These are phyloP conservation scores for Paralichthys olivaceus DNA, from an alignment of 2,113 vertebrate genomes.

Conservation along the genomic window DNA sequence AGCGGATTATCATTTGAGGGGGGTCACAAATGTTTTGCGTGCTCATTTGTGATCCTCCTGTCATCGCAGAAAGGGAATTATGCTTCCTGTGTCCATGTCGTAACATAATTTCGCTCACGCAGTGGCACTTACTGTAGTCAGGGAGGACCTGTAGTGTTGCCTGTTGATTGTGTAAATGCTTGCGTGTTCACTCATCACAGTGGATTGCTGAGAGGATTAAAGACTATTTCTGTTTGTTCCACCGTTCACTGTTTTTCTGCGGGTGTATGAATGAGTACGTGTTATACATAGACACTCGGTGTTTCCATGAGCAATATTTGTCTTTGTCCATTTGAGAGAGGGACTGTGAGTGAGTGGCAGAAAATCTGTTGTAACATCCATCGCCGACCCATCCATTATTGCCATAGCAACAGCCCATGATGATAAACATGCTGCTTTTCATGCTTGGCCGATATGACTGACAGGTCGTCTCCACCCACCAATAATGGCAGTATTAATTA, in stretches of 20 bases:
- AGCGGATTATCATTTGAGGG: slow-evolving; percentile 55
- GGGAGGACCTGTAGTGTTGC: slow-evolving; percentile 34
- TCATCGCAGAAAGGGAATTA: slow-evolving; percentile 56
- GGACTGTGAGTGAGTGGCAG: slow-evolving; percentile 34
- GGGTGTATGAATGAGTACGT: background rate
- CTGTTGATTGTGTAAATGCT: slow-evolving; percentile 49
- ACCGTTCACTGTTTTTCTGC: slow-evolving; percentile 23
- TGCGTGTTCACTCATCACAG: slow-evolving; percentile 20
- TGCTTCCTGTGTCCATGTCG: slow-evolving; percentile 48
- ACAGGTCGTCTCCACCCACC: slow-evolving; percentile 74
- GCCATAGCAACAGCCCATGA: slow-evolving; percentile 70
- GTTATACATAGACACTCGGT: background rate
- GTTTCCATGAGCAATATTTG: slow-evolving; percentile 10
- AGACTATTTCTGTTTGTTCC: slow-evolving; percentile 11
- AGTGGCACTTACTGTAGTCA: slow-evolving; percentile 32
- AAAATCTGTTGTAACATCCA: slow-evolving; percentile 43
- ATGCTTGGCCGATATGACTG: slow-evolving; percentile 73
- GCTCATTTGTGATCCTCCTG: slow-evolving; percentile 54
- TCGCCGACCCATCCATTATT: slow-evolving; percentile 52
- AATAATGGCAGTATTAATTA: slow-evolving; percentile 80
- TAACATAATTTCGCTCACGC: slow-evolving; percentile 37
- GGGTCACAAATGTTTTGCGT: slow-evolving; percentile 34
- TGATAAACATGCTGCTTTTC: slow-evolving; percentile 71
- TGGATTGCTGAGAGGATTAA: background rate
- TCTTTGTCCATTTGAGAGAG: slow-evolving; percentile 36